These are phyloP conservation scores for Macrobrachium rosenbergii DNA, from an alignment of 1,140 invertebrate genomes.

Conservation along the genomic window DNA sequence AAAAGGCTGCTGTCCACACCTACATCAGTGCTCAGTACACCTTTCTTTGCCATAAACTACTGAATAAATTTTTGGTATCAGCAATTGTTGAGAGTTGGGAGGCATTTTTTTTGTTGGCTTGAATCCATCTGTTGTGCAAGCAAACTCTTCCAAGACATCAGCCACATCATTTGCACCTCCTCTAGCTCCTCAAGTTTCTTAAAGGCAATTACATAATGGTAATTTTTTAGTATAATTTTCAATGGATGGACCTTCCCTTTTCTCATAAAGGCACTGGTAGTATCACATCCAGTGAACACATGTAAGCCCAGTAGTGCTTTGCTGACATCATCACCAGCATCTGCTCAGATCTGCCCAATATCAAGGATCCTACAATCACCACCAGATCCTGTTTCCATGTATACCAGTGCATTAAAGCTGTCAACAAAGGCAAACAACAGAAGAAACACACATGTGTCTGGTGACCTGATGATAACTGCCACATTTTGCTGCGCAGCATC, in stretches of 20 bases:
- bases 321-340: too few relatives aligned
- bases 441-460: constrained; percentile 2
- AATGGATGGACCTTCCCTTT: background rate
- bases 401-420: constrained; percentile 14
- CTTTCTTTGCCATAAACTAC: constrained; percentile 7
- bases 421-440: constrained; percentile 16
- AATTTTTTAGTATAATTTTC: background rate
- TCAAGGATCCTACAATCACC: background rate
- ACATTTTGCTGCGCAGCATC: constrained; percentile 21
- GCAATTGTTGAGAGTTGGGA: constrained; percentile 28
- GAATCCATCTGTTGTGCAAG: constrained; percentile 23
- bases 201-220: constrained; percentile 28
- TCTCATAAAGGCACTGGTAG: constrained; percentile 12
- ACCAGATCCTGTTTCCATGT: constrained; percentile 6
- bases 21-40: constrained; percentile 4
- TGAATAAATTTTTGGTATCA: constrained; percentile 23
- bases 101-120: constrained; percentile 26
- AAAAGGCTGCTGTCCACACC: constrained; percentile 26
- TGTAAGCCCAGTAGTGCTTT: constrained; percentile 18
- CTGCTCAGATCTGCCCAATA: too few relatives aligned
- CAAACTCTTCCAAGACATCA: constrained; percentile 30
- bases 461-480: constrained; percentile 22
- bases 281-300: background rate
- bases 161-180: constrained; percentile 11
- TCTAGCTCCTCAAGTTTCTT: constrained; percentile 26